Base-by-base conservation (phyloP, 2,113 vertebrate genomes). In the Corynorhinus townsendii region DNA sequence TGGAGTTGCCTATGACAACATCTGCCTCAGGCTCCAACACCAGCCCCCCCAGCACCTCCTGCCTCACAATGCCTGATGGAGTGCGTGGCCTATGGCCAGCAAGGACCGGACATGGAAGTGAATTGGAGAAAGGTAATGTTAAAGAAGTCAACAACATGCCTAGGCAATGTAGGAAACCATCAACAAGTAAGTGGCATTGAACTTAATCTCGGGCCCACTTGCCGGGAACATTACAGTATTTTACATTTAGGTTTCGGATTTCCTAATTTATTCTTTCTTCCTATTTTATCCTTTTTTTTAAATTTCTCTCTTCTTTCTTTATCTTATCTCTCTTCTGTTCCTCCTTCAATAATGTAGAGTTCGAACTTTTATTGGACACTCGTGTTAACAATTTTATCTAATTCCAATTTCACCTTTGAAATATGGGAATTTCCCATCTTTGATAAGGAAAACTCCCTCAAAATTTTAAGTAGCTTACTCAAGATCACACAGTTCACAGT, bases 301-400 rank as follows among this genome's bases (percentile, higher is more conserved):
- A 26, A 73, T 69, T 90, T 87, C 19, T 83, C 22, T 54, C 9
- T 45, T 47, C 22, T 54, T 64, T 30, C 16, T 2, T 43, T 82
- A 1, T 84, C 24, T 69, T 35, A 56, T 2, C 9, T 56, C 24
- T 56, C 38, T 84, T 81, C 7, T 20, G 40, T 85, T 81, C 4
- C 77, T 64, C 24, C 3, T 89, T 85, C 1, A 64, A 17, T 71
- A 71, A 56, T 40, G 12, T 38, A 75, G 11, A 54, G 8, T 12
- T 75, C 40, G n/a, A 62, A 10, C 30, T 72, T 81, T 47, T 86
- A 77, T 40, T 66, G 52, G 82, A 82, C 17, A 89, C 3, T 10
- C 14, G 11, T 84, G 86, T 90, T n/a, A 52, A 71, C 77, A 72
- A 52, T 92, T 76, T 71, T n/a, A 56, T 33, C 8, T 83, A 72